A percentile compares a stretch with the other conserved stretches of the same genome.
Conservation (phyloP, 1,140 invertebrate species). For the Epicauta chinensis region DNA sequence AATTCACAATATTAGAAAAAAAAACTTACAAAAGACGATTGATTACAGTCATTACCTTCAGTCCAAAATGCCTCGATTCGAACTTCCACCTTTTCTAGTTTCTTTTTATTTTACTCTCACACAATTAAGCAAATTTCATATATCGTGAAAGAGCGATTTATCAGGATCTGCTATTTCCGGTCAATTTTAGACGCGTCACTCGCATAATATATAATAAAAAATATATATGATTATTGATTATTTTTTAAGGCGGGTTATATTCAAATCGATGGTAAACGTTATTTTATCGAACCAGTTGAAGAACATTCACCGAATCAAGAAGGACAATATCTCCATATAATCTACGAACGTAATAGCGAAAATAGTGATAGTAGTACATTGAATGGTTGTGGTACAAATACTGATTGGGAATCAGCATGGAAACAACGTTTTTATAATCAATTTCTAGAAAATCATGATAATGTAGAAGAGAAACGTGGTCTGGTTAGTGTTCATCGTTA, state of each 20-base stretch:
- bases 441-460: background rate
- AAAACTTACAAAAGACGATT: no score
- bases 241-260: conserved; percentile 45
- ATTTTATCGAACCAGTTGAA: conserved; percentile 47
- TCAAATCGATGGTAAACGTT: conserved; percentile 41
- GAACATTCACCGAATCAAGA: conserved; percentile 41
- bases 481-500: conserved; percentile 47
- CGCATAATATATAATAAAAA: conserved; percentile 1
- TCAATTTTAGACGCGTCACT: no score
- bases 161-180: no score
- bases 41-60: no score
- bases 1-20: no score
- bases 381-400: conserved; percentile 31
- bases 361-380: no score
- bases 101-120: no score
- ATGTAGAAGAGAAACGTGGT: conserved; percentile 25
- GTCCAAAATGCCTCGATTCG: no score
- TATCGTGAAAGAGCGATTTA: no score
- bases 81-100: no score
- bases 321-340: conserved; percentile 47
- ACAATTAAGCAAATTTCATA: no score
- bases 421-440: conserved; percentile 39
- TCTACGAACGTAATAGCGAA: conserved; percentile 34
- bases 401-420: conserved; percentile 44
- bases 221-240: background rate